Evolutionary conservation across 1,140 invertebrate genomes (phyloP).

Genomic region (Anoplolepis gracilipes): DNA sequence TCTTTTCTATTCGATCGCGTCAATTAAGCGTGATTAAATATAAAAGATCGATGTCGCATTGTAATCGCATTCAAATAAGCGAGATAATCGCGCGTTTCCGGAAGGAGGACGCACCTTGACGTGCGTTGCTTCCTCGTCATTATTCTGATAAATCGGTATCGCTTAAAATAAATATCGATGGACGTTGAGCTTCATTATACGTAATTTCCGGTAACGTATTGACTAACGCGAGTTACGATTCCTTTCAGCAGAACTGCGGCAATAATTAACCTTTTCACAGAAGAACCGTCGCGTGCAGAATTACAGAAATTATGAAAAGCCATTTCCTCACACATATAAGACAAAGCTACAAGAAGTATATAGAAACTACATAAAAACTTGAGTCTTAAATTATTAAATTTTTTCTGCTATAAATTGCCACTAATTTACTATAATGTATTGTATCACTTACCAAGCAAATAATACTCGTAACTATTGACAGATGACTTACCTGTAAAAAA

Average conservation of each 20-base stretch:
- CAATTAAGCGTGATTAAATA: conserved; percentile 36
- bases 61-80: conserved; percentile 30
- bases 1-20: background rate
- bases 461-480: background rate
- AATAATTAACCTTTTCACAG: conserved; percentile 29
- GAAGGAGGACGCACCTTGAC: conserved; percentile 16
- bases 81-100: conserved; percentile 46
- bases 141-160: conserved; percentile 50
- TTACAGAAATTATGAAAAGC: conserved; percentile 40
- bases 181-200: conserved; percentile 37
- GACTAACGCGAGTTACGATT: conserved; percentile 48
- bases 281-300: conserved; percentile 32
- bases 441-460: conserved; percentile 12
- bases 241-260: conserved; percentile 29
- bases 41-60: conserved; percentile 17
- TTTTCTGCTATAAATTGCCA: background rate
- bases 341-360: background rate
- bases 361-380: too few relatives aligned
- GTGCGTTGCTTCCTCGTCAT: conserved; percentile 36
- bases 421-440: background rate
- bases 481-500: conserved; percentile 15
- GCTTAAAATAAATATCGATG: conserved; percentile 55
- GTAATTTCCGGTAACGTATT: conserved; percentile 43
- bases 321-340: conserved; percentile 15
- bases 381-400: background rate